Percentiles rank a stretch among this genome's conserved stretches.
phyloP scores from a whole-genome alignment of 1,140 invertebrate genomes.

The Tribolium castaneum region DNA sequence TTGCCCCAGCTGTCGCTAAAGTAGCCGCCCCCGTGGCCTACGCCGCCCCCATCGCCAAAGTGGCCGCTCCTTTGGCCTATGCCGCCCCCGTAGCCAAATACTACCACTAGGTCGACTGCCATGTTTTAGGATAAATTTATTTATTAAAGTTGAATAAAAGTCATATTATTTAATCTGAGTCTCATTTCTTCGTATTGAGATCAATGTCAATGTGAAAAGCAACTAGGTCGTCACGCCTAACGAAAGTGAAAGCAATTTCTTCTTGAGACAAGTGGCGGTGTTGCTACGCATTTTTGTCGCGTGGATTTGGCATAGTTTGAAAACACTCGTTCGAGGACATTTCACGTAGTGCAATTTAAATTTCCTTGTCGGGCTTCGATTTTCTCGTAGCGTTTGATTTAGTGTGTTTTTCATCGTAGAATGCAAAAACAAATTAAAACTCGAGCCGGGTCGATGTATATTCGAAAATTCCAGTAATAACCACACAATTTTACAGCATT shows the following conservation, averaged over 20 bases:
- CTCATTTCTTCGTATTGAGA: conserved; percentile 18
- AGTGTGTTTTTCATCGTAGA: neutral
- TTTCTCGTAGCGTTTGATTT: neutral
- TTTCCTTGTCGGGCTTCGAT: neutral
- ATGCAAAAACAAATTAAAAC: conserved; percentile 14
- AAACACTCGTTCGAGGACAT: too few relatives aligned
- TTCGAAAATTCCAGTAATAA: conserved; percentile 6
- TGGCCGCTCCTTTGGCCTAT: conserved; percentile 46
- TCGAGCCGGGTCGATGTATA: neutral
- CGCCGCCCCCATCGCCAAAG: conserved; percentile 43
- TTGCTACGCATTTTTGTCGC: neutral
- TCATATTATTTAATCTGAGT: neutral
- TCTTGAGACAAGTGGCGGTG: conserved; percentile 14
- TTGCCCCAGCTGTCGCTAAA: conserved; percentile 19
- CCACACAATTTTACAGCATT: conserved; percentile 1
- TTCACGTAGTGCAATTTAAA: too few relatives aligned
- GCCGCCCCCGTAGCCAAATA: conserved; percentile 52
- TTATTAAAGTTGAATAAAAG: conserved; percentile 18
- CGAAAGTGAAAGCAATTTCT: conserved; percentile 40
- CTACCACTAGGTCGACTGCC: conserved; percentile 4
- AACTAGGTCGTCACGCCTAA: conserved; percentile 23
- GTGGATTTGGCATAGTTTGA: neutral
- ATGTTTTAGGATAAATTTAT: neutral
- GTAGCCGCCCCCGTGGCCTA: neutral
- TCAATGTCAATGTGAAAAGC: conserved; percentile 37